phyloP scores from a whole-genome alignment of 1,140 invertebrate genomes.

The Papilio helenus region DNA sequence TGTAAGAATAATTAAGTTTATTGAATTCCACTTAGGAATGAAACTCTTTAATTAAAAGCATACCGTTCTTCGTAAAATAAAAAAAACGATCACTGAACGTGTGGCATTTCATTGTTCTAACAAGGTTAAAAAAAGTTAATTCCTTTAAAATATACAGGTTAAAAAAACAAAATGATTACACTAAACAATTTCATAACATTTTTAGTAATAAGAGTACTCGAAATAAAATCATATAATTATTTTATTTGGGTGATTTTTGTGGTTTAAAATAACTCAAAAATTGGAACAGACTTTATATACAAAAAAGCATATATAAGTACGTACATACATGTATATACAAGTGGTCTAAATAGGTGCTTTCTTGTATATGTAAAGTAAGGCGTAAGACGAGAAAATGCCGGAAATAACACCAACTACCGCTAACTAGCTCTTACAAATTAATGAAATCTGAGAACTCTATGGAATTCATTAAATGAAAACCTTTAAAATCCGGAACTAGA shows the following conservation, averaged over 20 bases:
- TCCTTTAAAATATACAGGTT: not conserved
- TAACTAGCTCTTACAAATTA: not conserved
- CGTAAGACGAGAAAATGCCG: slow-evolving; percentile 1
- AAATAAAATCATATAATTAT: no score
- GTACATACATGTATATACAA: no score
- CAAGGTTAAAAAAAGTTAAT: slow-evolving; percentile 35
- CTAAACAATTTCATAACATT: not conserved
- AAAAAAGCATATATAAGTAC: no score
- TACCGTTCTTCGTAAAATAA: not conserved
- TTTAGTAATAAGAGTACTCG: not conserved
- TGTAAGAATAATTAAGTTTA: slow-evolving; percentile 39
- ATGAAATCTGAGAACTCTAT: slow-evolving; percentile 12
- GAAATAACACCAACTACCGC: not conserved
- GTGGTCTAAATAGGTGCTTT: not conserved
- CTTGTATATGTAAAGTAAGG: not conserved
- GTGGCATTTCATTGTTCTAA: slow-evolving; percentile 30
- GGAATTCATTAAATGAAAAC: not conserved
- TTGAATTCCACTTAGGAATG: slow-evolving; percentile 36
- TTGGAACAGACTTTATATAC: no score
- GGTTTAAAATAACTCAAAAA: no score
- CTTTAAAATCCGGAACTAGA: not conserved
- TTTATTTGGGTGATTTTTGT: no score
- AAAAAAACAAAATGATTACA: not conserved
- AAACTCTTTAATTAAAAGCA: slow-evolving; percentile 38
- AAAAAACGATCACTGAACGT: not conserved